Evolutionary conservation across 2,113 vertebrate species (phyloP).

Genomic region (Poecilia latipinna): DNA sequence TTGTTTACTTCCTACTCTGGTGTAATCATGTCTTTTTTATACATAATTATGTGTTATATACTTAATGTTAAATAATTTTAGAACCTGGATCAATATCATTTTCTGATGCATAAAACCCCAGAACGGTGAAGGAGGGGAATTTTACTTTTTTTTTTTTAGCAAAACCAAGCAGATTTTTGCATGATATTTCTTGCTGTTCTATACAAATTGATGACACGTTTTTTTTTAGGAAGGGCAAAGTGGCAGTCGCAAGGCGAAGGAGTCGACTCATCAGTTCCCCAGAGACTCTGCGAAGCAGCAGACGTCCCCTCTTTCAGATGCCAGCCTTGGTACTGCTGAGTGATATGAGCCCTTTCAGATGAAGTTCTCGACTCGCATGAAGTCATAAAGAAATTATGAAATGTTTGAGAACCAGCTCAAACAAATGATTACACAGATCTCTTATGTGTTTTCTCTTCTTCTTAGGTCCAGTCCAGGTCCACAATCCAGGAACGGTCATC

Average conservation of each 20-base stretch:
- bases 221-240: slow-evolving; percentile 40
- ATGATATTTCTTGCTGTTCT: background rate
- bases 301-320: slow-evolving; percentile 28
- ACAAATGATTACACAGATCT: background rate
- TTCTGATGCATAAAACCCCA: background rate
- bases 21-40: background rate
- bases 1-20: background rate
- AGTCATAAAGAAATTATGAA: slow-evolving; percentile 11
- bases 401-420: slow-evolving; percentile 6
- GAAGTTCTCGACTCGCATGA: slow-evolving; percentile 27
- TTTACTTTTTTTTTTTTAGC: background rate
- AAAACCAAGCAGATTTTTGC: background rate
- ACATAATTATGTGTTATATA: background rate
- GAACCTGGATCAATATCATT: background rate
- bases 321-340: slow-evolving; percentile 67
- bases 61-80: background rate
- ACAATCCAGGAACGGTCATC: slow-evolving; percentile 78
- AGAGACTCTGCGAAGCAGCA: slow-evolving; percentile 58
- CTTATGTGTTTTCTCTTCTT: slow-evolving; percentile 4
- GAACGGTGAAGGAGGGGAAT: background rate
- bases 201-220: background rate
- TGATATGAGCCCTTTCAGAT: slow-evolving; percentile 37
- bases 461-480: slow-evolving; percentile 78
- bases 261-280: slow-evolving; percentile 41
- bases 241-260: slow-evolving; percentile 27